These are phyloP conservation scores for Pocillopora meandrina DNA, from an alignment of 92 coral and sea anemone species.

Conservation along the genomic window DNA sequence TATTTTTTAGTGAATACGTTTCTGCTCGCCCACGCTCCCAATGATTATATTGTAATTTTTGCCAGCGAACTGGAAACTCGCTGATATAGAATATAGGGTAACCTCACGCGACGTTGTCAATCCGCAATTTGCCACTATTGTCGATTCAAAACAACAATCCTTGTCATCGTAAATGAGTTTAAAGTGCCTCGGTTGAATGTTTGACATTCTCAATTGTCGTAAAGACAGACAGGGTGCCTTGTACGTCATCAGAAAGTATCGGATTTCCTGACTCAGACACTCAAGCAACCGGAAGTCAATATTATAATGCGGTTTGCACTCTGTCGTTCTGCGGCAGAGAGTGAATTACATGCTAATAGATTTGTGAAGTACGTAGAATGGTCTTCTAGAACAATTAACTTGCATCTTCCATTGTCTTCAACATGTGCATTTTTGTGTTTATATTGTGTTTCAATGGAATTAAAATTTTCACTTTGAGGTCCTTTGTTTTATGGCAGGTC, in stretches of 20 bases:
- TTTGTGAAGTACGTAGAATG: conserved; percentile 26
- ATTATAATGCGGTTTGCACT: conserved; percentile 49
- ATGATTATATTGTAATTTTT: conserved; percentile 64
- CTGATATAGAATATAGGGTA: conserved; percentile 38
- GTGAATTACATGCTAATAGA: conserved; percentile 32
- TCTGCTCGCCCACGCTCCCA: conserved; percentile 45
- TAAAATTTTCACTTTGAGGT: conserved; percentile 37
- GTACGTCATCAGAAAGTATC: conserved; percentile 43
- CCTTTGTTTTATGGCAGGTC: background rate
- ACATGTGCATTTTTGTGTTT: conserved; percentile 39
- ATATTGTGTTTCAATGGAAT: conserved; percentile 30
- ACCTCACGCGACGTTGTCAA: conserved; percentile 64
- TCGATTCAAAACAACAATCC: conserved; percentile 3
- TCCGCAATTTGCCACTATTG: conserved; percentile 14
- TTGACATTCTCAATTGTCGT: conserved; percentile 27
- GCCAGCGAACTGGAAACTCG: conserved; percentile 60
- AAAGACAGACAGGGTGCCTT: conserved; percentile 20
- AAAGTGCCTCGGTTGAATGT: background rate
- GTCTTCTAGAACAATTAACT: conserved; percentile 31
- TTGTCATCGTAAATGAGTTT: conserved; percentile 11
- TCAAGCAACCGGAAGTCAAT: conserved; percentile 43
- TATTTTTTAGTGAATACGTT: background rate
- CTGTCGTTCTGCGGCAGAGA: conserved; percentile 16
- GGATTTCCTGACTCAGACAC: conserved; percentile 45
- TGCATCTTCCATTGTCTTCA: background rate